phyloP scores from a whole-genome alignment of 2,888 invertebrate species.

The Leptinotarsa juncta region DNA sequence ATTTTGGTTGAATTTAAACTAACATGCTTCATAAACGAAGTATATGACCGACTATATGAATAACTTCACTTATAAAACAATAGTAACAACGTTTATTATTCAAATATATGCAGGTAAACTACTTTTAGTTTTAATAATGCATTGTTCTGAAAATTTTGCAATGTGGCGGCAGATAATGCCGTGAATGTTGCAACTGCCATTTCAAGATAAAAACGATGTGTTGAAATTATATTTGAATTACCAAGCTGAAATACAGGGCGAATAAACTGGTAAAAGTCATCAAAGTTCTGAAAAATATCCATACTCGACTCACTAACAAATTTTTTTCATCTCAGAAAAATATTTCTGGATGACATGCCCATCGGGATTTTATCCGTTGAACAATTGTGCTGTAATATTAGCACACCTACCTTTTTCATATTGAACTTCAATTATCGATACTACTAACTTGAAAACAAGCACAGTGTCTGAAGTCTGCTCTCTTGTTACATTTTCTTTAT shows the following conservation, averaged over 20 bases:
- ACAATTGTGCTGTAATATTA: too few relatives aligned
- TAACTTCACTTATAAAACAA: slow-evolving; percentile 16
- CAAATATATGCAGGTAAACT: not conserved
- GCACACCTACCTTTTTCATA: too few relatives aligned
- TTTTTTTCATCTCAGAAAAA: too few relatives aligned
- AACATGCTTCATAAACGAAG: not conserved
- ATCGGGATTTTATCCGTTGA: too few relatives aligned
- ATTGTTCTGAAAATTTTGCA: slow-evolving; percentile 11
- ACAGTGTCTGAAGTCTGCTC: too few relatives aligned
- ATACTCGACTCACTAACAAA: too few relatives aligned
- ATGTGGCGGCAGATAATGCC: slow-evolving; percentile 5
- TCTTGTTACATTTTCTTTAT: too few relatives aligned
- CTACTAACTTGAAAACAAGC: too few relatives aligned
- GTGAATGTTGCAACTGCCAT: not conserved
- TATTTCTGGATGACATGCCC: too few relatives aligned
- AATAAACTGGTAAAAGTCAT: not conserved
- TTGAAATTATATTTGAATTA: not conserved
- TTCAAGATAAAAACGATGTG: not conserved
- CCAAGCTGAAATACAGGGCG: not conserved
- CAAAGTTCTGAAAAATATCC: too few relatives aligned
- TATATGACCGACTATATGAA: slow-evolving; percentile 7
- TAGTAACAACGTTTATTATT: slow-evolving; percentile 8
- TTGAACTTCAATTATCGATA: too few relatives aligned
- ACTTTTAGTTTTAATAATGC: not conserved
- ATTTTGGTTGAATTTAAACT: not conserved